Base-by-base conservation (phyloP, 2,888 invertebrate species). In the Rhagophthalmus giganteus region DNA sequence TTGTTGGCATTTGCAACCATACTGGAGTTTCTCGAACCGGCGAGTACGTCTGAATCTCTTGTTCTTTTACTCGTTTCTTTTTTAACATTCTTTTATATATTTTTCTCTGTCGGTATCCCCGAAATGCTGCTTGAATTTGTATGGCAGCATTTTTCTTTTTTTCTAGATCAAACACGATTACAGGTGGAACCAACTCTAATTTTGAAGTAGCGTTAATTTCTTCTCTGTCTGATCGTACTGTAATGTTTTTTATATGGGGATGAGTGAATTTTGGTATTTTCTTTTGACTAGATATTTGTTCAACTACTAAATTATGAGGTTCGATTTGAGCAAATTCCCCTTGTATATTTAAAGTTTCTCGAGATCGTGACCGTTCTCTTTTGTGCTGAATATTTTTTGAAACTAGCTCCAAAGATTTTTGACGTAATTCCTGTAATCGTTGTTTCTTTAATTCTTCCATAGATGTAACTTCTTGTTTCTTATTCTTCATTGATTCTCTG, bases 391-490 rank as follows among this genome's bases (percentile, higher is more conserved):
- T 59, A 65, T 76, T 78, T 62, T 74, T 75, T 9, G 67, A 63
- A 3, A 79, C 66, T 56, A 81, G 66, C 59, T 77, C 69, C 40
- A 71, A 61, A 1, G 76, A 72, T 60, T 74, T 77, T 55, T 74
- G 66, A 20, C 74, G 73, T 10, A 81, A 61, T 42, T 78, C 75
- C 40, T 75, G 67, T 11, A 81, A 62, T 47, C 77, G 75, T 56
- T 78, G 72, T 53, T 76, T 75, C 37, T 75, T 74, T 42, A 76
- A 66, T 41, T 78, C 74, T 15, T 67, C 66, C 8, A 46, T 45
- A 45, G 53, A 59, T 20, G 57, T 50, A 8, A 54, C 55, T 33
- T 65, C 58, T 13, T 62, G 62, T n/a, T 62, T 59, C 46, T 76
- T 73, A 41, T 70, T 67, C 52, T 73, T 69, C 45, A 70, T 60